Percentiles rank a stretch among this genome's conserved stretches.
Evolutionary conservation across 2,113 vertebrate species (phyloP).

Genomic region (Bos javanicus): DNA sequence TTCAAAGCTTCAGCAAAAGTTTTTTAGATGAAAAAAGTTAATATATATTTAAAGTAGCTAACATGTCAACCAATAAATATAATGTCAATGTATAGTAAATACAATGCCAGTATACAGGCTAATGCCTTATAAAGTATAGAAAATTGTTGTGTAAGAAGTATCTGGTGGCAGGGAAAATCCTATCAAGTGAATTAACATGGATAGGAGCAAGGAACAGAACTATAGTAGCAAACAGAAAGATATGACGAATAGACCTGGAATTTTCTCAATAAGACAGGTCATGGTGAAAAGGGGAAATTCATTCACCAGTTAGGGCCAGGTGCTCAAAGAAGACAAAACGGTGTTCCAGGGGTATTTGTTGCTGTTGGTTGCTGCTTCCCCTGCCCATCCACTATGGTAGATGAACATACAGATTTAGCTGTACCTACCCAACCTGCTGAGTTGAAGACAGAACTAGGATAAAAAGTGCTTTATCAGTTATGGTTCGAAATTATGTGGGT

Average conservation of each 20-base stretch:
- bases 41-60: neutral
- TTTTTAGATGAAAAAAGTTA: neutral
- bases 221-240: neutral
- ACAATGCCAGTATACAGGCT: neutral
- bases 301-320: neutral
- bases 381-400: neutral
- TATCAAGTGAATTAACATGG: neutral
- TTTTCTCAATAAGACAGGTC: neutral
- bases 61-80: neutral
- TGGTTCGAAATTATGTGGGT: neutral
- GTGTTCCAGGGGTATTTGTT: neutral
- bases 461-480: neutral
- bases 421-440: neutral
- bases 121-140: neutral
- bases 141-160: neutral
- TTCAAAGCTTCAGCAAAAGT: neutral
- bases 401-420: neutral
- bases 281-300: neutral
- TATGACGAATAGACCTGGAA: accelerated
- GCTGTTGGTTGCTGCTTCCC: neutral
- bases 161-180: neutral
- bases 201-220: neutral
- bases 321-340: neutral
- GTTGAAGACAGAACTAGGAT: neutral
- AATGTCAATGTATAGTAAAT: neutral